Base-by-base conservation (phyloP, 2,888 invertebrate genomes). In the Epistrophella euchroma region DNA sequence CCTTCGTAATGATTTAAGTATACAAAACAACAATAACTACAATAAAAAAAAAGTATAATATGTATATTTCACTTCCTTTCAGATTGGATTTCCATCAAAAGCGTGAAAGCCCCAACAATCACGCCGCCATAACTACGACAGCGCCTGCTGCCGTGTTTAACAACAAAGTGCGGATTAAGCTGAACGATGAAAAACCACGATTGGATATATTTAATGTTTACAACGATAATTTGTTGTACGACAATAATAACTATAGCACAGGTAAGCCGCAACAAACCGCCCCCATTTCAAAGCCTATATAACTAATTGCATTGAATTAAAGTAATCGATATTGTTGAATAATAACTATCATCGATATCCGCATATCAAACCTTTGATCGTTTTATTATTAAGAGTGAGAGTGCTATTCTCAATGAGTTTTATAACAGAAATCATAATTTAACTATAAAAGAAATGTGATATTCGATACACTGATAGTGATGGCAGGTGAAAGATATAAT, bases 161-260 rank as follows among this genome's bases (percentile, higher is more conserved):
- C 66, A 72, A 76, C 76, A 74, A 52, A 68, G 68, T 68, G 86
- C 70, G 82, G 86, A 86, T 82, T 82, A 82, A 86, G 74, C 86
- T 78, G 81, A 86, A 86, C 86, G 82, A 86, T 86, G 86, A 86
- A 86, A 86, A 78, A 82, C 78, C 86, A 82, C 82, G 82, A 86
- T 75, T 86, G 86, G 86, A 78, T 86, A 82, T 86, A 82, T 86
- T 78, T 86, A 58, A 52, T 86, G 50, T 82, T 86, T 71, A 86
- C 86, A 77, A 78, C 86, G 82, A 86, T 86, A 82, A 82, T 82
- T 64, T 86, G 77, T 74, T 86, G 86, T 71, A 71, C 47, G 43
- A 64, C 77, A 74, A 78, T 73, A 68, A 77, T 77, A 52, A 72
- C 85, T 47, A 62, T 77, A 64, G 86, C 71, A 58, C 82, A 86